Conservation (phyloP, 2,888 invertebrate species). For the Thelaira solivaga region DNA sequence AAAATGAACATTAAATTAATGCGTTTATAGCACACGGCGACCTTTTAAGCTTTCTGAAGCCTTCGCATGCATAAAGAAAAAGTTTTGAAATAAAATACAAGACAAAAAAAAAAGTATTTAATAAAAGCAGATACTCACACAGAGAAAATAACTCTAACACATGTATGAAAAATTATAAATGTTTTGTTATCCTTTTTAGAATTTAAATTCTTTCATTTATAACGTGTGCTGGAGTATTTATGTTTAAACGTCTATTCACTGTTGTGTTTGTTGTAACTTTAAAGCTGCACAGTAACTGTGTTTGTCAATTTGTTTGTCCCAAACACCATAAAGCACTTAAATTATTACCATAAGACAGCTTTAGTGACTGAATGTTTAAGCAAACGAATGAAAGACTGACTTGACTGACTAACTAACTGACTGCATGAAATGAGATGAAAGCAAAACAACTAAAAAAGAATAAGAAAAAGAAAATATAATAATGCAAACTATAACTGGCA, state of each 20-base stretch:
- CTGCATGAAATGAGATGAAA: slow-evolving; percentile 1
- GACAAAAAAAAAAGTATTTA: slow-evolving; percentile 30
- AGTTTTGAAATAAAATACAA: slow-evolving; percentile 1
- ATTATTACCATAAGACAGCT: slow-evolving; percentile 44
- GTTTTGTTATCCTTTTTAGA: slow-evolving; percentile 46
- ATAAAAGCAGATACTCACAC: neutral
- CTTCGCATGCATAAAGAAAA: neutral
- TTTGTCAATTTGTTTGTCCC: neutral
- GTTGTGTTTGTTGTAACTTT: slow-evolving; percentile 16
- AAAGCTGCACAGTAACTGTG: slow-evolving; percentile 8
- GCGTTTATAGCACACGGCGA: neutral
- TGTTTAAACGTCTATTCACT: neutral
- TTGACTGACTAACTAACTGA: neutral
- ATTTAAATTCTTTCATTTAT: slow-evolving; percentile 53
- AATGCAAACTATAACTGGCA: slow-evolving; percentile 12
- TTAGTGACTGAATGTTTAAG: neutral
- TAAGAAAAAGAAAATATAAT: no score
- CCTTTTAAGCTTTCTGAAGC: neutral
- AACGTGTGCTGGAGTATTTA: neutral
- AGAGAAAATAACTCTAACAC: slow-evolving; percentile 7
- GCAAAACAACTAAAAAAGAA: no score
- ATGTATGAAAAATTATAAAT: slow-evolving; percentile 41
- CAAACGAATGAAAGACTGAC: neutral
- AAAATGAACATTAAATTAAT: neutral
- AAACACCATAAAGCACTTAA: slow-evolving; percentile 55